Percentiles rank a stretch among this genome's conserved stretches.
phyloP scores from a whole-genome alignment of 2,113 vertebrate species.

The Planiliza haematocheilus region DNA sequence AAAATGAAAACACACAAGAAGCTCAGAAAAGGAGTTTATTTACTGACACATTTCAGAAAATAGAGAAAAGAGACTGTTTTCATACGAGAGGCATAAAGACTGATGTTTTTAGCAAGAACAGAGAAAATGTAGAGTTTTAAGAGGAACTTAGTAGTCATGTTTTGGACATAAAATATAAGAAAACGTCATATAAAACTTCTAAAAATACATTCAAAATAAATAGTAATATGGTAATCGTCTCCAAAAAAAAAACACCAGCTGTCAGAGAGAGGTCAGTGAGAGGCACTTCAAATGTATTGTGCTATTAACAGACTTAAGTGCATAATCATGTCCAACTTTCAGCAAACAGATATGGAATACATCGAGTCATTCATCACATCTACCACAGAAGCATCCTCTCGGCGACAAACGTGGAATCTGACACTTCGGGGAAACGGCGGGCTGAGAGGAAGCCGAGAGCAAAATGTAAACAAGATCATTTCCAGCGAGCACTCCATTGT shows the following conservation, averaged over 20 bases:
- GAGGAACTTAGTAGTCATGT: conserved; percentile 73
- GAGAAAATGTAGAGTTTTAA: conserved; percentile 14
- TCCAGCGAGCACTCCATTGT: conserved; percentile 59
- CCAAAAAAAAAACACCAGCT: conserved; percentile 41
- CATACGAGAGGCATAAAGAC: background rate
- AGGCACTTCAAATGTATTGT: conserved; percentile 53
- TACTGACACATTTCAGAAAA: conserved; percentile 6
- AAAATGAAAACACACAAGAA: background rate
- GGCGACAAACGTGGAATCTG: conserved; percentile 50
- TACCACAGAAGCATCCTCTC: conserved; percentile 19
- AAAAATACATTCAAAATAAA: conserved; percentile 80
- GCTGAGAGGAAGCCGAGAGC: conserved; percentile 54
- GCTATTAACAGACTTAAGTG: conserved; percentile 61
- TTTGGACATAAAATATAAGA: conserved; percentile 50
- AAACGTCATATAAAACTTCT: conserved; percentile 42
- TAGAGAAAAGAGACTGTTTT: conserved; percentile 16
- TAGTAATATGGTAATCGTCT: conserved; percentile 51
- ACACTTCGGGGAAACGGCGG: conserved; percentile 61
- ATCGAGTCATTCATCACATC: conserved; percentile 33
- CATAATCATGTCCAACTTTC: conserved; percentile 46
- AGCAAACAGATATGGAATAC: conserved; percentile 10
- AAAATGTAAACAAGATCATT: conserved; percentile 77
- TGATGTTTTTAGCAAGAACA: background rate
- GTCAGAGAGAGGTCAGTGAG: conserved; percentile 33
- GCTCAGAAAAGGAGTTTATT: conserved; percentile 46